Evolutionary conservation across 2,888 invertebrate species (phyloP).

Genomic region (Notocelia uddmanniana): DNA sequence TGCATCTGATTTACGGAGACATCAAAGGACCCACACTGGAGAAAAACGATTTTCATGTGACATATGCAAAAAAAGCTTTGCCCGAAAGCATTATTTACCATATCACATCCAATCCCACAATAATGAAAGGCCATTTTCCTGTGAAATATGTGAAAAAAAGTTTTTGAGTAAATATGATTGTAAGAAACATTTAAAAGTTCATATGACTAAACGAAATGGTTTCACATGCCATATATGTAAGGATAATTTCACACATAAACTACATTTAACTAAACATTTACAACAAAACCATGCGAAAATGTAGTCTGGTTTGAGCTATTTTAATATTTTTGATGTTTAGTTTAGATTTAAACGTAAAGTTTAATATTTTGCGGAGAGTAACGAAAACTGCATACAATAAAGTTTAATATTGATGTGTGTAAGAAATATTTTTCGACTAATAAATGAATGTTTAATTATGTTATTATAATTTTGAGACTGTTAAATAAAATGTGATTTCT

Average conservation of each 20-base stretch:
- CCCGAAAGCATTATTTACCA: conserved; percentile 7
- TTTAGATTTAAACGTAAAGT: background rate
- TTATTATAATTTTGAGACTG: no score
- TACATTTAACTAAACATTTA: background rate
- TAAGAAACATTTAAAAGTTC: conserved; percentile 19
- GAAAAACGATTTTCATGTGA: conserved; percentile 47
- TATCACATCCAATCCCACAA: conserved; percentile 8
- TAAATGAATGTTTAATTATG: no score
- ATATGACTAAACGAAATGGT: background rate
- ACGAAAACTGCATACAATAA: no score
- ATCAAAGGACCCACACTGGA: conserved; percentile 11
- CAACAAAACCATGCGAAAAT: background rate
- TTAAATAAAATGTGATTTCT: no score
- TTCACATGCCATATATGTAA: conserved; percentile 15
- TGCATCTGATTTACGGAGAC: background rate
- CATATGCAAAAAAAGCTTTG: conserved; percentile 28
- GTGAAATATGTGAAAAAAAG: conserved; percentile 29
- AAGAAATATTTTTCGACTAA: no score
- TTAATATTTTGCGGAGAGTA: no score
- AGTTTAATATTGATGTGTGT: no score
- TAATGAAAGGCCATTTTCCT: background rate
- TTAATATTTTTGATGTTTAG: background rate
- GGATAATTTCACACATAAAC: background rate
- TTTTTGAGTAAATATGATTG: conserved; percentile 1
- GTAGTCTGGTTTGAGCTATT: background rate